Percentiles rank a stretch among this genome's conserved stretches.
Conservation (phyloP, 1,140 invertebrate genomes). For the Macrotrachela quadricornifera region DNA sequence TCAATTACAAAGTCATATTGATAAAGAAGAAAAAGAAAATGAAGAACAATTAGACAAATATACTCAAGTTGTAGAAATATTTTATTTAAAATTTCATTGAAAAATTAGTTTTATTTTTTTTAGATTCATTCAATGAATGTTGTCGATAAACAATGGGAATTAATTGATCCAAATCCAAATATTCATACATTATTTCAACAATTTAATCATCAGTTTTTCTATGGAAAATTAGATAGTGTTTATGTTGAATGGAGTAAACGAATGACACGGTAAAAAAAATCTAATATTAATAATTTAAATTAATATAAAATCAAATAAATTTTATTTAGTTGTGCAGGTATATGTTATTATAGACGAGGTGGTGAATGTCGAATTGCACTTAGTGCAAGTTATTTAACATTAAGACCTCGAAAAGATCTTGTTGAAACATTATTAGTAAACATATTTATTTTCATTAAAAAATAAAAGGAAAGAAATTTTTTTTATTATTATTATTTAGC, state of each 20-base stretch:
- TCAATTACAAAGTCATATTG: neutral
- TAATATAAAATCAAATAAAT: no score
- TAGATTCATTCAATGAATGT: neutral
- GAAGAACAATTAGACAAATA: no score
- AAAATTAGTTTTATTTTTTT: no score
- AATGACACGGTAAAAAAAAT: constrained; percentile 52
- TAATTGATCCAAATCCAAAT: constrained; percentile 76
- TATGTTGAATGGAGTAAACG: constrained; percentile 75
- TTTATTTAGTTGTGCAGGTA: constrained; percentile 45
- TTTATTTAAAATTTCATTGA: no score
- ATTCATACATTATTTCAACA: constrained; percentile 58
- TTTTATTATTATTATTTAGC: constrained; percentile 33
- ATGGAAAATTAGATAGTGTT: constrained; percentile 46
- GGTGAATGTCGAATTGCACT: constrained; percentile 52
- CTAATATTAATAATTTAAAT: no score
- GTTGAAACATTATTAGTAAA: constrained; percentile 54
- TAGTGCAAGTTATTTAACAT: constrained; percentile 66
- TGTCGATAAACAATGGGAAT: constrained; percentile 34
- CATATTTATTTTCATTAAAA: no score
- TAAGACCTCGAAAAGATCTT: constrained; percentile 71
- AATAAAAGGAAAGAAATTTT: no score
- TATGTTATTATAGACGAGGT: constrained; percentile 51
- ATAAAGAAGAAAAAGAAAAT: neutral
- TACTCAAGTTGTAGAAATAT: no score
- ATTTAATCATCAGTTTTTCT: constrained; percentile 69